A percentile compares a stretch with the other conserved stretches of the same genome.
Evolutionary conservation across 2,113 vertebrate species (phyloP).

Genomic region (Pheucticus melanocephalus): DNA sequence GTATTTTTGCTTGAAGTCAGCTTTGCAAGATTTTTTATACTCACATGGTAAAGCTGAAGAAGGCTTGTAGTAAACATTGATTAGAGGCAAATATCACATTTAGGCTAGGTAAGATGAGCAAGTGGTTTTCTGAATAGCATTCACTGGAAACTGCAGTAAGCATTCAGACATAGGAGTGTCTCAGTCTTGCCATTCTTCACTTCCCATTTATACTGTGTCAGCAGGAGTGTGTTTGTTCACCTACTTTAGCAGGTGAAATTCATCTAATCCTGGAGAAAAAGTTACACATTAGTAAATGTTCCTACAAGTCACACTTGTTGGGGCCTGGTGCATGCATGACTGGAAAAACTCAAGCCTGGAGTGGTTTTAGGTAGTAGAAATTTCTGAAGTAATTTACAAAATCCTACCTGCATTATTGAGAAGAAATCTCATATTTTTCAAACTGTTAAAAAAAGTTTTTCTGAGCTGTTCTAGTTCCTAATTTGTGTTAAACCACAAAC

Average conservation of each 20-base stretch:
- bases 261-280: background rate
- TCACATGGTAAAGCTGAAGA: background rate
- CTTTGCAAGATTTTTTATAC: background rate
- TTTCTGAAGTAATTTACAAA: background rate
- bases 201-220: background rate
- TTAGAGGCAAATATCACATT: background rate
- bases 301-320: background rate
- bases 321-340: background rate
- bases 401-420: background rate
- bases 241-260: background rate
- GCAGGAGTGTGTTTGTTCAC: background rate
- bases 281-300: background rate
- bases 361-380: background rate
- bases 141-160: background rate
- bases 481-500: background rate
- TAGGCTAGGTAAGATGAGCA: background rate
- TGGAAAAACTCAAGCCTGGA: background rate
- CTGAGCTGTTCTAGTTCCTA: background rate
- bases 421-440: background rate
- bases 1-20: background rate
- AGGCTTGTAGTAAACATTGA: background rate
- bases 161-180: background rate
- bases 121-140: background rate
- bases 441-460: background rate
- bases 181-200: background rate